Evolutionary conservation across 2,113 vertebrate species (phyloP), one percentile per base, ranked within the genome.

Genomic region (Spilogale gracilis): DNA sequence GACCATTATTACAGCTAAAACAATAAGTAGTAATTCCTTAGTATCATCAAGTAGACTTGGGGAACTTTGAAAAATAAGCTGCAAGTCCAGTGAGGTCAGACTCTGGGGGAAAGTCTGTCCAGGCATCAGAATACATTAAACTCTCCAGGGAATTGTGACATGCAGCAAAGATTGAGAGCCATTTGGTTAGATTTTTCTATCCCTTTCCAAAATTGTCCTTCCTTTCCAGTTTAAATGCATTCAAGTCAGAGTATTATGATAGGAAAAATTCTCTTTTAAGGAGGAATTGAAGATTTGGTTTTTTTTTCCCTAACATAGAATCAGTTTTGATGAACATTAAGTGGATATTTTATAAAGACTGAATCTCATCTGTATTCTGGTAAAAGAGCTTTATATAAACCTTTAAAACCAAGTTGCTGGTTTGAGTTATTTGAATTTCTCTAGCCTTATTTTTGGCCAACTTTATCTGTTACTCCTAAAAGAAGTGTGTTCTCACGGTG

Each of bases 141-240:
- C 38, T 76, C 56, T 52, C 8, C 43, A 21, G 30, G 25, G 61
- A 50, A 63, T 45, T 63, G 61, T 61, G 45, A 67, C 60, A 0
- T 76, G 13, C 5, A 13, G 16, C 38, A 5, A 5, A 71, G 17
- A 8, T 50, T 73, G 38, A 71, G n/a, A 78, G 52, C 71, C 16
- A 20, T 27, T 92, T 56, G 50, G 32, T 95, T 90, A 69, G 54
- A 8, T 58, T 96, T 92, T 23, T 91, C 6, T 27, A 25, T 76
- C 38, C 8, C 93, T 88, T 96, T 61, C n/a, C 27, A 91, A 69
- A 85, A 91, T 95, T 84, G n/a, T 67, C 73, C 9, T 43, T 96
- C 50, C 45, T 95, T 97, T 86, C 20, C n/a, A 17, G 27, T 69
- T 81, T 85, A 86, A 88, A 38, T 96, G 27, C 14, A 3, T 85